Evolutionary conservation across 2,797 vertebrate species (phyloP).

Genomic region (Hipposideros larvatus): DNA sequence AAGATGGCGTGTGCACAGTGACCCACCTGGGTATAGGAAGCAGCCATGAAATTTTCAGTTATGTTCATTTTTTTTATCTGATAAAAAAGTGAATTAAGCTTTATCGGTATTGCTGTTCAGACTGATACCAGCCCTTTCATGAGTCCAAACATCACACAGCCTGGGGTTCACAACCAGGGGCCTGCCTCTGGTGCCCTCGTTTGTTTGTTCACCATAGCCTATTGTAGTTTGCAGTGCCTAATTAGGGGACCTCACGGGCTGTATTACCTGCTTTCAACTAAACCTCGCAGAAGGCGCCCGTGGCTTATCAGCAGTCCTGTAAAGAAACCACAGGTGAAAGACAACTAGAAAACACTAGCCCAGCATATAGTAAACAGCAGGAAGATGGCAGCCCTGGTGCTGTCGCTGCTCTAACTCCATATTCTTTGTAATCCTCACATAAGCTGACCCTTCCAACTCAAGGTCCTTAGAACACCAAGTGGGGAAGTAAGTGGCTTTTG

Average conservation of each 20-base stretch:
- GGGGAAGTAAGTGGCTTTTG: not conserved
- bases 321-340: not conserved
- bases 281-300: not conserved
- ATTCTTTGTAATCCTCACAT: not conserved
- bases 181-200: not conserved
- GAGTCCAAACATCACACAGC: not conserved
- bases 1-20: accelerated
- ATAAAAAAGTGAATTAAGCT: not conserved
- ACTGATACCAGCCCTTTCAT: not conserved
- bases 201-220: not conserved
- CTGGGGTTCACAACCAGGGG: not conserved
- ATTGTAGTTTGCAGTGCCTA: not conserved
- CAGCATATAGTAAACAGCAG: accelerated
- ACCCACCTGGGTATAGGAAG: not conserved
- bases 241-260: not conserved
- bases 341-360: not conserved
- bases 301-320: not conserved
- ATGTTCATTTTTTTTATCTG: slow-evolving; percentile 1
- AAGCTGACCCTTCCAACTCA: accelerated
- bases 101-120: not conserved
- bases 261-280: accelerated
- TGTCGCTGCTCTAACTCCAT: accelerated
- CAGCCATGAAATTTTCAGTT: not conserved
- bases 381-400: accelerated
- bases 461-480: not conserved